Conservation (phyloP, 2,797 vertebrate genomes). For the Hozukius guyotensis region DNA sequence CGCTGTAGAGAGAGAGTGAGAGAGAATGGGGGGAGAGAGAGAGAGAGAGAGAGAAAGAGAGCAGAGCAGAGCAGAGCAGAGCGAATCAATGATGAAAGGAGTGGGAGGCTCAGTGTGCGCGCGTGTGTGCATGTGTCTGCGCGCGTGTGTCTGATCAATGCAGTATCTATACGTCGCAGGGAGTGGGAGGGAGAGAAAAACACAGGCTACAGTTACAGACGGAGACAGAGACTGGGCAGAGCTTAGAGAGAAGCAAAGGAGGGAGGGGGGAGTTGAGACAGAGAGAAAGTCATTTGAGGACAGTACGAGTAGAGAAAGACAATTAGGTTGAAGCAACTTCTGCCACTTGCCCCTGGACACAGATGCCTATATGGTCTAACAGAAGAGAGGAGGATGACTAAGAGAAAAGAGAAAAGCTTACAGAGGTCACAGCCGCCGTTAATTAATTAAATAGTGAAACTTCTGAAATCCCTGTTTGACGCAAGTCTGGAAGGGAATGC, state of each 20-base stretch:
- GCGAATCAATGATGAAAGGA: slow-evolving; percentile 82
- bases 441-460: slow-evolving; percentile 70
- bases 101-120: slow-evolving; percentile 72
- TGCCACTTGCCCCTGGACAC: slow-evolving; percentile 71
- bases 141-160: slow-evolving; percentile 83
- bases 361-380: slow-evolving; percentile 56
- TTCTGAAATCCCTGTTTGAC: slow-evolving; percentile 69
- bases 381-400: slow-evolving; percentile 33
- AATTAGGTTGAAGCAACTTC: slow-evolving; percentile 80
- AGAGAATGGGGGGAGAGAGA: slow-evolving; percentile 36
- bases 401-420: slow-evolving; percentile 48
- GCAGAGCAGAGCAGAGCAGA: slow-evolving; percentile 56
- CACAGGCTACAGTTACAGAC: slow-evolving; percentile 86
- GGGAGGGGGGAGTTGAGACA: slow-evolving; percentile 73
- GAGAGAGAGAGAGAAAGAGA: slow-evolving; percentile 22
- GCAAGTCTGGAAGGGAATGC: slow-evolving; percentile 66
- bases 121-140: slow-evolving; percentile 64
- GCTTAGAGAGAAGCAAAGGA: slow-evolving; percentile 62
- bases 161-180: slow-evolving; percentile 87
- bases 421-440: slow-evolving; percentile 34
- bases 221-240: slow-evolving; percentile 80
- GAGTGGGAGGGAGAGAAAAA: slow-evolving; percentile 82
- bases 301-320: slow-evolving; percentile 82
- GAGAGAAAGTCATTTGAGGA: slow-evolving; percentile 84
- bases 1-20: slow-evolving; percentile 68